A percentile compares a stretch with the other conserved stretches of the same genome.
These are phyloP conservation scores for Chymomyza costata DNA, from an alignment of 1,140 invertebrate genomes.

Conservation along the genomic window DNA sequence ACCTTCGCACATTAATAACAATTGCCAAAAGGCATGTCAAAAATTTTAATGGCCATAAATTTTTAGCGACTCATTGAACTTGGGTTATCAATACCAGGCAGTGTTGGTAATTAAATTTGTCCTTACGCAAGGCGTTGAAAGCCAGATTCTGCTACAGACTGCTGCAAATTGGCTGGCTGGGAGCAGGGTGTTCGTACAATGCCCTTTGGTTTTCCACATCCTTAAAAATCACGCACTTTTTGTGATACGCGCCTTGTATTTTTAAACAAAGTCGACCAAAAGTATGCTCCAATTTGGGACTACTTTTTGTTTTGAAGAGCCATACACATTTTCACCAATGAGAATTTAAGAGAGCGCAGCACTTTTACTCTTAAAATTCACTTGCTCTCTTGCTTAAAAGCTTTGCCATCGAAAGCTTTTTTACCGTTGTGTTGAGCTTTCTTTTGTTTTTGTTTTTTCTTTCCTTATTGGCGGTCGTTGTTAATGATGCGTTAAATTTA, in stretches of 20 bases:
- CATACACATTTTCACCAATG: slow-evolving; percentile 24
- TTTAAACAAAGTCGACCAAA: slow-evolving; percentile 44
- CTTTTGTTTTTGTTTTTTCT: slow-evolving; percentile 25
- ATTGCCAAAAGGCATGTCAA: slow-evolving; percentile 33
- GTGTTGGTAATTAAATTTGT: slow-evolving; percentile 64
- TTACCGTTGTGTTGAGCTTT: slow-evolving; percentile 4
- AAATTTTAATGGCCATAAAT: slow-evolving; percentile 58
- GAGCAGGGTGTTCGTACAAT: too few species aligned
- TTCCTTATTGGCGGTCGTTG: slow-evolving; percentile 12
- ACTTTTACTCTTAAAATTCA: slow-evolving; percentile 31
- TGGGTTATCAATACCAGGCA: slow-evolving; percentile 45
- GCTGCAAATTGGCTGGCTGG: too few species aligned
- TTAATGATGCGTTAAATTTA: slow-evolving; percentile 73
- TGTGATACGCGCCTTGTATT: slow-evolving; percentile 9
- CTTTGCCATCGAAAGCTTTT: slow-evolving; percentile 14
- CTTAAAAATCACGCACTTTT: slow-evolving; percentile 9
- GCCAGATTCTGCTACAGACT: too few species aligned
- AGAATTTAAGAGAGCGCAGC: slow-evolving; percentile 7
- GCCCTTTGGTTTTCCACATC: too few species aligned
- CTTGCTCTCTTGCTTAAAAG: slow-evolving; percentile 4
- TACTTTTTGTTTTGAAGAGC: too few species aligned
- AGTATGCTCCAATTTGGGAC: slow-evolving; percentile 37
- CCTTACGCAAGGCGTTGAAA: slow-evolving; percentile 31
- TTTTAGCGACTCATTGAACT: slow-evolving; percentile 49
- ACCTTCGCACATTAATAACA: slow-evolving; percentile 34